Evolutionary conservation across 1,140 invertebrate genomes (phyloP).

Genomic region (Aphaenogaster rudis): DNA sequence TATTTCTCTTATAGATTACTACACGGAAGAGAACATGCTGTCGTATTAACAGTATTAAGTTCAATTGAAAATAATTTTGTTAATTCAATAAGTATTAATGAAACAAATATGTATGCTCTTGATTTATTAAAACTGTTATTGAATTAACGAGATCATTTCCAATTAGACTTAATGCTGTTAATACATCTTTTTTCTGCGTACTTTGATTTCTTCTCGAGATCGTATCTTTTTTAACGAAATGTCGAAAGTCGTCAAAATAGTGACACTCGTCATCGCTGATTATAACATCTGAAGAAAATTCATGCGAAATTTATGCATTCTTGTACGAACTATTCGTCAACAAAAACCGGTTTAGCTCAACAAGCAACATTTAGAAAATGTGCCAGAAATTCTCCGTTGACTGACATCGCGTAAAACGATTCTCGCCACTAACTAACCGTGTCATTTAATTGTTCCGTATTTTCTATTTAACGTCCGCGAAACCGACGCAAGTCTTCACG

Average conservation of each 20-base stretch:
- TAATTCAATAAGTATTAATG: no score
- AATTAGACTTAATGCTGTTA: no score
- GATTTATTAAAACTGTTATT: no score
- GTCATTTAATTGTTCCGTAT: conserved; percentile 19
- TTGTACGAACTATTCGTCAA: conserved; percentile 11
- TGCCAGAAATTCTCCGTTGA: neutral
- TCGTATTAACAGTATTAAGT: no score
- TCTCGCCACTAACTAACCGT: neutral
- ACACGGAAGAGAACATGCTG: no score
- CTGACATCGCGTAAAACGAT: neutral
- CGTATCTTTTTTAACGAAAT: neutral
- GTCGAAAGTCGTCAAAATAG: neutral
- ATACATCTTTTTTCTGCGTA: no score
- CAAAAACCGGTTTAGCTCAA: conserved; percentile 11
- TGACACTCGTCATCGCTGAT: neutral
- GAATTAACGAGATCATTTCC: no score
- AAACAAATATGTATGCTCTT: no score
- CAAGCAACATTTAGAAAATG: neutral
- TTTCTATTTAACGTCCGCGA: neutral
- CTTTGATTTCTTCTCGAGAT: neutral
- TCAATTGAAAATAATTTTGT: no score
- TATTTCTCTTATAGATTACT: neutral
- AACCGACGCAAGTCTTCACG: conserved; percentile 7
- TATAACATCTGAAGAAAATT: conserved; percentile 8
- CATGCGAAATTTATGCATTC: conserved; percentile 19